Base-by-base conservation (phyloP, 1,140 invertebrate genomes). In the Drosophila novamexicana region DNA sequence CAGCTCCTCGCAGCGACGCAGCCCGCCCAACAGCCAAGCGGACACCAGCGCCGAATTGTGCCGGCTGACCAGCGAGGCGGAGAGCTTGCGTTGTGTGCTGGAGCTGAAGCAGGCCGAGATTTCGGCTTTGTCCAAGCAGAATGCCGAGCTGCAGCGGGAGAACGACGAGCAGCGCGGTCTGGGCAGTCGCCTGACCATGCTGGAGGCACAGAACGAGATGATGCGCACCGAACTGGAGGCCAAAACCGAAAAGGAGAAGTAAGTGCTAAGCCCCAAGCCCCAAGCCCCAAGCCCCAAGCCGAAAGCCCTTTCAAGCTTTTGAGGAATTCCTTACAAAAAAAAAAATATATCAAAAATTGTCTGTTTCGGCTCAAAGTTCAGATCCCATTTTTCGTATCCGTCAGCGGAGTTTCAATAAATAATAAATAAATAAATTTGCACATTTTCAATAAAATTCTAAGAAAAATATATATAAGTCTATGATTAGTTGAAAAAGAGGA, bases 31-130 rank as follows among this genome's bases (percentile, higher is more conserved):
- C 64, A 77, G 84, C 16, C 53, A 76, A 8, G 57, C 67, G 14
- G 82, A 86, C 18, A 68, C 65, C 52, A 74, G 44, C 18, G 88
- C 67, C 0, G 88, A 92, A 29, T n/a, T 91, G 1, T 92, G 93
- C 1, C 93, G 93, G 3, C 75, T 95, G 16, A 86, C 93, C 45
- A 94, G 94, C 18, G 95, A 97, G 92, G 95, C 96, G 0, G 95
- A 96, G 59, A 97, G 96, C 0, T 90, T 97, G 52, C 94, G 96
- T 45, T 95, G 95, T 18, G 96, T 97, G 0, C 93, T 97, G 6
- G 96, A 97, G 56, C 85, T 97, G 18, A 95, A 96, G 80, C 95
- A 95, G 91, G 94, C 94, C 1, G 96, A 97, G 92, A 94, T 96
- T 73, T 94, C 95, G 0, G 94, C 95, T 1, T 91, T 97, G 10